These are phyloP conservation scores for Parus major DNA, from an alignment of 2,113 vertebrate species.

Conservation along the genomic window DNA sequence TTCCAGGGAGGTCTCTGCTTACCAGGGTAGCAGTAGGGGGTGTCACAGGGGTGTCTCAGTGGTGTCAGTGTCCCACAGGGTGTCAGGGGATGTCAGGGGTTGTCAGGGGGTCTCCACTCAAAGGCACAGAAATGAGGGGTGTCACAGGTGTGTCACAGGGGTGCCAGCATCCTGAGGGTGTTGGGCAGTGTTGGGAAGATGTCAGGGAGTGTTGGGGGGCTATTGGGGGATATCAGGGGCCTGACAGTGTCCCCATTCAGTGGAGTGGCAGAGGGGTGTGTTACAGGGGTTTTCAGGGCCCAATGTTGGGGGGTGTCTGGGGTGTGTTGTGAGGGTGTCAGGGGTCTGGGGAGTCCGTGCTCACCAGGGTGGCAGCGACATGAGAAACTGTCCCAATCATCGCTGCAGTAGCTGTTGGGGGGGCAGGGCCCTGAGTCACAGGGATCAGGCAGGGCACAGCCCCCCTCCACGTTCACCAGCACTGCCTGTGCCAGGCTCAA, in stretches of 20 bases:
- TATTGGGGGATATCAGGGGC: neutral
- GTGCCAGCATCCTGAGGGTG: neutral
- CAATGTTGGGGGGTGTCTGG: neutral
- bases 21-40: neutral
- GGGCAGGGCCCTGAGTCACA: constrained; percentile 90
- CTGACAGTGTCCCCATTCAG: neutral
- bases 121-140: neutral
- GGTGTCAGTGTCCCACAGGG: neutral
- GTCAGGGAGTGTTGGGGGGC: neutral
- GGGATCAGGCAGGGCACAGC: constrained; percentile 86
- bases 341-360: neutral
- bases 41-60: neutral
- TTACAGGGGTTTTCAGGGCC: neutral
- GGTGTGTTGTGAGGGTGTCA: neutral
- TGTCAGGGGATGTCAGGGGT: neutral
- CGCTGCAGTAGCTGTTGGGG: constrained; percentile 85
- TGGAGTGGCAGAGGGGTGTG: neutral
- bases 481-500: constrained; percentile 79
- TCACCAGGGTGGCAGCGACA: constrained; percentile 89
- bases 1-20: neutral
- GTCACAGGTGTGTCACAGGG: neutral
- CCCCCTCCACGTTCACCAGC: constrained; percentile 82
- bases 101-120: neutral
- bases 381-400: constrained; percentile 89
- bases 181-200: fast-evolving